phyloP scores from a whole-genome alignment of 2,113 vertebrate genomes.

The Eublepharis macularius region DNA sequence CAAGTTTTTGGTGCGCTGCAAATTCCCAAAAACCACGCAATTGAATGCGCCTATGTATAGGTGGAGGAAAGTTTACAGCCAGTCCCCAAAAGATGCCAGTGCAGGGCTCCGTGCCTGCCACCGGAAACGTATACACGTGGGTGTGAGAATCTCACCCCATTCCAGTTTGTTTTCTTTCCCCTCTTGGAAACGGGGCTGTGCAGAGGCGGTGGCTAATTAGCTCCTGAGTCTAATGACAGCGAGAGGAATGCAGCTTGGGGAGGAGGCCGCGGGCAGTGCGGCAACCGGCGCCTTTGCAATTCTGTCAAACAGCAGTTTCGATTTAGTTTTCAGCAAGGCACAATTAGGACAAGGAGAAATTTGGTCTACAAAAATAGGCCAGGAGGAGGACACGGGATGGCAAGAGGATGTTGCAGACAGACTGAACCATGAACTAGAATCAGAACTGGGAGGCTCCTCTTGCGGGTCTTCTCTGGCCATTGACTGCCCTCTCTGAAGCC shows the following conservation, averaged over 20 bases:
- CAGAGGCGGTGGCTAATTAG: background rate
- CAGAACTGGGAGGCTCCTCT: too few relatives aligned
- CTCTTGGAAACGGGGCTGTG: background rate
- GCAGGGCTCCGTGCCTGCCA: background rate
- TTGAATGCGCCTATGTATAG: too few relatives aligned
- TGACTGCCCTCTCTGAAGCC: too few relatives aligned
- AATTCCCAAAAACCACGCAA: too few relatives aligned
- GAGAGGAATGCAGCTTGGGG: background rate
- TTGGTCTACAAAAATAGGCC: background rate
- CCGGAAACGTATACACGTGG: background rate
- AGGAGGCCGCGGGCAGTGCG: background rate
- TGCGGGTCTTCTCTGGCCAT: too few relatives aligned
- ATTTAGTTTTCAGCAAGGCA: background rate
- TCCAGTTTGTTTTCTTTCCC: background rate
- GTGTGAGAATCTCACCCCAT: accelerated
- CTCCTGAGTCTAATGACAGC: background rate
- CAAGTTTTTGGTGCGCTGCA: too few relatives aligned
- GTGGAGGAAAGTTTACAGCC: accelerated
- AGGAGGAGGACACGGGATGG: background rate
- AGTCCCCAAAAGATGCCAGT: background rate
- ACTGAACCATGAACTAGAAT: too few relatives aligned
- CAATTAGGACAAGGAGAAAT: background rate
- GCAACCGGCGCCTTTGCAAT: background rate
- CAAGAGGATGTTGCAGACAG: background rate
- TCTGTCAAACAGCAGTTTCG: background rate